Evolutionary conservation across 2,888 invertebrate genomes (phyloP), one percentile per base, ranked within the genome.

Genomic region (Brenthis daphne): DNA sequence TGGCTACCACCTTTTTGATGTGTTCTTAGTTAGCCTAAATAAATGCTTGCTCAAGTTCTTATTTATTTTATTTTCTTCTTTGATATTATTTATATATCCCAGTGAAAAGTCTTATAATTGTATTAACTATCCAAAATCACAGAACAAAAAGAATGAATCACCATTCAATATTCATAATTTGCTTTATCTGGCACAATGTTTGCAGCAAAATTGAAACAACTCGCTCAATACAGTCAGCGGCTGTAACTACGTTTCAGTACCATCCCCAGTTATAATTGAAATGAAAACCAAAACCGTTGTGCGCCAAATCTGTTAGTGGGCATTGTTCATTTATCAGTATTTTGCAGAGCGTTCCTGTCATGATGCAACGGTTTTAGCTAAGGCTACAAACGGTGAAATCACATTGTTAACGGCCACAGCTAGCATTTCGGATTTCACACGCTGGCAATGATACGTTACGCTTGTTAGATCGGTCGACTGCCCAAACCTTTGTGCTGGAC

Each of bases 1-100:
- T 94, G 94, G 94, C 87, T 94, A 80, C 94, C 94, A 64, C 92
- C 92, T 1, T 88, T 86, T 70, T 91, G 80, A 88, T 86, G 90
- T 90, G 90, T 90, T 91, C 89, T 72, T 76, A 76, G 70, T 75
- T 77, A 79, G 74, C 69, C 68, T 63, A 74, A 80, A 77, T 79
- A 80, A 82, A 80, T 77, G 80, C 70, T 72, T 68, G 69, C 72
- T 72, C 72, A 72, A 74, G 48, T n/a, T n/a, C 50, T 33, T 57
- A 14, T 55, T 8, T 11, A 33, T 65, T 48, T 57, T 16, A 13
- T 47, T 16, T 50, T 33, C 3, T 56, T 24, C 11, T 33, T n/a
- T 24, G 3, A 33, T 4, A 4, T 56, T 56, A n/a, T 20, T 3
- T 43, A 43, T 11, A 43, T 0, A 11, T 43, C 11, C 37, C 37